These are phyloP conservation scores for Dallia pectoralis DNA, from an alignment of 2,797 vertebrate genomes.

Conservation along the genomic window DNA sequence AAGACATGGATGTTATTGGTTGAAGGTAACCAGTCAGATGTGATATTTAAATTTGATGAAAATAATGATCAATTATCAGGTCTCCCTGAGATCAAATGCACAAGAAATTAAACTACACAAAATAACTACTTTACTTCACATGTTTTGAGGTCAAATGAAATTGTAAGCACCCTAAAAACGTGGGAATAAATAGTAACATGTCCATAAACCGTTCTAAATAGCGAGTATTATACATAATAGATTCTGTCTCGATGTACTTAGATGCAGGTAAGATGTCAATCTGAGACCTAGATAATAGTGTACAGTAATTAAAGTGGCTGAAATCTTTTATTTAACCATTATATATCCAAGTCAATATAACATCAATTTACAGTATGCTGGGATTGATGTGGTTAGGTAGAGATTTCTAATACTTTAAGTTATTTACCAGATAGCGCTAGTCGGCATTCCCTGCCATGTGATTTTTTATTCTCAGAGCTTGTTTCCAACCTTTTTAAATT, in stretches of 20 bases:
- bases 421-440: too few relatives aligned
- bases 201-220: background rate
- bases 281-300: background rate
- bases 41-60: background rate
- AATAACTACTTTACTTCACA: background rate
- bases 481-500: too few relatives aligned
- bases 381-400: too few relatives aligned
- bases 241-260: background rate
- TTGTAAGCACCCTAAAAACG: background rate
- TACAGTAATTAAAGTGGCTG: background rate
- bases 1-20: background rate
- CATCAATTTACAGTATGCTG: too few relatives aligned
- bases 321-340: background rate
- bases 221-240: too few relatives aligned
- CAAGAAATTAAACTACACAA: background rate
- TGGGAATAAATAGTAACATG: background rate
- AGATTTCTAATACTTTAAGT: too few relatives aligned
- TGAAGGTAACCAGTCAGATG: constrained; percentile 6
- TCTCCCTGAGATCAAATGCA: background rate
- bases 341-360: too few relatives aligned
- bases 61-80: background rate
- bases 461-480: too few relatives aligned
- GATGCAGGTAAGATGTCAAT: background rate
- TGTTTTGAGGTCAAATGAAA: background rate
- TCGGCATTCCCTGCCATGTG: too few relatives aligned